Conservation (phyloP, 2,797 vertebrate species). For the Platyrinchus mystaceus region DNA sequence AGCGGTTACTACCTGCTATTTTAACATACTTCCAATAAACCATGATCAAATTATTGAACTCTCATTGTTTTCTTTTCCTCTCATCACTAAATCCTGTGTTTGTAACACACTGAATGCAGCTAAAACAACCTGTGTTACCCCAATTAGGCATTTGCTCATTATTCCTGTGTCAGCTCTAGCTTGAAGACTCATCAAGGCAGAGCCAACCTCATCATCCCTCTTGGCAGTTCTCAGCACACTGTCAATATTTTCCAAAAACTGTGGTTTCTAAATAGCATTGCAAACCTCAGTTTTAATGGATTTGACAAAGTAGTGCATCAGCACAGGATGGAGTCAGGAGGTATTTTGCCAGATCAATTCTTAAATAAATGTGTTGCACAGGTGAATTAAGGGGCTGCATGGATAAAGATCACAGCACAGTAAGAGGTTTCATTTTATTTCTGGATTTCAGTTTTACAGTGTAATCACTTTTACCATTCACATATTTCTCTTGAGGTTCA, state of each 20-base stretch:
- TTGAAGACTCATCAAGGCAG: not conserved
- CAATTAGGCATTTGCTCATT: not conserved
- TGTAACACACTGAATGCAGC: not conserved
- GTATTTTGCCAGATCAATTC: not conserved
- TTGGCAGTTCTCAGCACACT: slow-evolving; percentile 4
- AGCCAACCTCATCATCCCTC: not conserved
- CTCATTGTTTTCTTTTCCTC: not conserved
- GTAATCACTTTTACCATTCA: not conserved
- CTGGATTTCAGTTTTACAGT: not conserved
- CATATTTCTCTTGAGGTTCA: not conserved
- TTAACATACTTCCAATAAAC: not conserved
- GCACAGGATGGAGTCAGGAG: not conserved
- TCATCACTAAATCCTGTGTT: not conserved
- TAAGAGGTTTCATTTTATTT: not conserved
- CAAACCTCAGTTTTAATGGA: not conserved
- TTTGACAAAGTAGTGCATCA: slow-evolving; percentile 21
- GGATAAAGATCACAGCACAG: not conserved
- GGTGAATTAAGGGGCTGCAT: not conserved
- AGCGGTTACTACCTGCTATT: not conserved
- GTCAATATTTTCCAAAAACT: not conserved
- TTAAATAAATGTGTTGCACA: not conserved
- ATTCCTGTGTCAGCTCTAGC: not conserved
- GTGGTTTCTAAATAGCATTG: not conserved
- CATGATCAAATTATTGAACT: not conserved
- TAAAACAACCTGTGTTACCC: not conserved